Conservation (phyloP, 2,113 vertebrate species). For the Neolamprologus hecqui region DNA sequence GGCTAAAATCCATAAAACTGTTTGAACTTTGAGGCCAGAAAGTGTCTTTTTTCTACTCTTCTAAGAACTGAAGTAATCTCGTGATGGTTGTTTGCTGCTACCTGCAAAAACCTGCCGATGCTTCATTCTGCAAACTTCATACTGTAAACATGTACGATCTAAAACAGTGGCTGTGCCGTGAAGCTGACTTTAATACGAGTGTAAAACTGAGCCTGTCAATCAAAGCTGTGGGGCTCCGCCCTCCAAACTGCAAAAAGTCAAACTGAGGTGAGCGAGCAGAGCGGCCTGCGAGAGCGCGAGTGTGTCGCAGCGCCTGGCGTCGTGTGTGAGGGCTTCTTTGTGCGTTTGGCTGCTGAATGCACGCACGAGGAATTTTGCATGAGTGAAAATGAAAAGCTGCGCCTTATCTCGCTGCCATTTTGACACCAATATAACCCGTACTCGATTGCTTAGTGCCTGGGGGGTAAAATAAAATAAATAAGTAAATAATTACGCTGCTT, state of each 20-base stretch:
- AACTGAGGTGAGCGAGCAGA: neutral
- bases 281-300: accelerated
- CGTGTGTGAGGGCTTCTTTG: accelerated
- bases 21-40: neutral
- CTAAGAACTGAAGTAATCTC: accelerated
- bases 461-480: neutral
- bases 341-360: neutral
- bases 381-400: neutral
- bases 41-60: accelerated
- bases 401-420: neutral
- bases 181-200: neutral
- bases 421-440: accelerated
- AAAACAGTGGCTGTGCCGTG: accelerated
- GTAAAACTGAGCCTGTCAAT: neutral
- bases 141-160: accelerated
- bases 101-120: accelerated
- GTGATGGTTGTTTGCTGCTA: neutral
- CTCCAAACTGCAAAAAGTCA: accelerated
- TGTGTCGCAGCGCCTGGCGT: accelerated
- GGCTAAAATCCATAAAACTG: accelerated
- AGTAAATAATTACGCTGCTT: neutral
- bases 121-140: neutral
- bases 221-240: neutral
- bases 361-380: accelerated
- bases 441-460: accelerated